These are phyloP conservation scores for Nematolebias whitei DNA, from an alignment of 2,113 vertebrate genomes.

Conservation along the genomic window DNA sequence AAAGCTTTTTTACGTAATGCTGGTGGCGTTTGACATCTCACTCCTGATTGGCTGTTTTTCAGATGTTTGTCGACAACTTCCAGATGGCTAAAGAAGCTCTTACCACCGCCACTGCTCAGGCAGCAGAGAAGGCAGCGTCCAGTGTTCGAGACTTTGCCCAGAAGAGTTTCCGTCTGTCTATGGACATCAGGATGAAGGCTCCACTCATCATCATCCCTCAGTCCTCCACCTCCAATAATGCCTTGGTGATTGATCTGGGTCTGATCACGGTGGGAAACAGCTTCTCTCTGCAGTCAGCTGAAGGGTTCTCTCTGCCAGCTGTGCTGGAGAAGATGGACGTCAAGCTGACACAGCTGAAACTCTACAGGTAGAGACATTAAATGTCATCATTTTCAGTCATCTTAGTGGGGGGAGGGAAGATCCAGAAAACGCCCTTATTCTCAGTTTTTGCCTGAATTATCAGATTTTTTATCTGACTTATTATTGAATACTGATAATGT, in stretches of 20 bases:
- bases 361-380: slow-evolving; percentile 83
- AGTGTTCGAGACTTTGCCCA: slow-evolving; percentile 91
- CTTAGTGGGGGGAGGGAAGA: neutral
- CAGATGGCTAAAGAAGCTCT: slow-evolving; percentile 90
- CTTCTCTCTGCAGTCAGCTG: slow-evolving; percentile 81
- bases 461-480: too few species aligned
- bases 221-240: slow-evolving; percentile 86
- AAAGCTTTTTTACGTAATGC: neutral
- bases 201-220: slow-evolving; percentile 92
- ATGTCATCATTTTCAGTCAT: neutral
- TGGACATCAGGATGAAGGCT: slow-evolving; percentile 90
- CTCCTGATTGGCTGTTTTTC: slow-evolving; percentile 1
- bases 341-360: slow-evolving; percentile 88
- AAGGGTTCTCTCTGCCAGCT: slow-evolving; percentile 81
- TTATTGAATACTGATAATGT: too few species aligned
- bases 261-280: slow-evolving; percentile 89
- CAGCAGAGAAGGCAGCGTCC: slow-evolving; percentile 91
- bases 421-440: too few species aligned
- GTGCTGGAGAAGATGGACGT: slow-evolving; percentile 91
- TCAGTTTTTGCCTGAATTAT: too few species aligned
- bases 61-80: slow-evolving; percentile 93
- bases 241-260: slow-evolving; percentile 91
- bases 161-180: slow-evolving; percentile 89
- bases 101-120: slow-evolving; percentile 89
- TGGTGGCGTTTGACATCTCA: neutral